Conservation (phyloP, 2,797 vertebrate species). For the Sebastolobus altivelis region DNA sequence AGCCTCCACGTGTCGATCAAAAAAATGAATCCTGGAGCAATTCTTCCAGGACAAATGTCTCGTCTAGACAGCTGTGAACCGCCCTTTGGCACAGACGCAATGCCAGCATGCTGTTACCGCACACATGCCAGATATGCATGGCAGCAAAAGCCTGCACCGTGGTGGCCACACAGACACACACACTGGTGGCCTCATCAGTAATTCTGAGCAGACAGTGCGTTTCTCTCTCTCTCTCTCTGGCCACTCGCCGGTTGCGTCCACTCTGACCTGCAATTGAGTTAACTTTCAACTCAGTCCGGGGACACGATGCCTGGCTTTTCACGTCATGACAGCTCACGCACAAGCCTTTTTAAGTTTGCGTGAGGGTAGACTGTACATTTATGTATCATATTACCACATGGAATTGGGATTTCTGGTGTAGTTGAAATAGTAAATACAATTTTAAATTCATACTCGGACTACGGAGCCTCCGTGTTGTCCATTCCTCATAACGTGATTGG, state of each 20-base stretch:
- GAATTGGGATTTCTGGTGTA: not conserved
- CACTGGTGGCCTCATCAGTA: constrained; percentile 36
- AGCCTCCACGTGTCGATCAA: not conserved
- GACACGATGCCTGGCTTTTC: not conserved
- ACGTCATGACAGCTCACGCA: not conserved
- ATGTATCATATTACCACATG: not conserved
- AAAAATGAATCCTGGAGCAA: not conserved
- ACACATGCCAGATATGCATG: constrained; percentile 25
- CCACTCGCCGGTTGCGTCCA: not conserved
- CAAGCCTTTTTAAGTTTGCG: not conserved
- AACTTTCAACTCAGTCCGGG: not conserved
- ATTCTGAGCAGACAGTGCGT: constrained; percentile 32
- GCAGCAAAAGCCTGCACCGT: constrained; percentile 10
- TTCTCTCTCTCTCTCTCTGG: constrained; percentile 9
- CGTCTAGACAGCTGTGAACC: constrained; percentile 39
- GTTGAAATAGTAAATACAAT: not conserved
- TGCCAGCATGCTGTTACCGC: constrained; percentile 17
- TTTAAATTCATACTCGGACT: not conserved
- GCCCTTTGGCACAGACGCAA: constrained; percentile 28
- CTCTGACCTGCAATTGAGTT: constrained; percentile 20
- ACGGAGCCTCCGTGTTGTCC: no score
- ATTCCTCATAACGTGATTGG: no score
- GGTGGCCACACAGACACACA: constrained; percentile 65
- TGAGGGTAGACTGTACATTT: not conserved
- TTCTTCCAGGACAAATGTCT: constrained; percentile 10